These are phyloP conservation scores for Sepioteuthis lessoniana DNA, from an alignment of 2,888 invertebrate species.

Conservation along the genomic window DNA sequence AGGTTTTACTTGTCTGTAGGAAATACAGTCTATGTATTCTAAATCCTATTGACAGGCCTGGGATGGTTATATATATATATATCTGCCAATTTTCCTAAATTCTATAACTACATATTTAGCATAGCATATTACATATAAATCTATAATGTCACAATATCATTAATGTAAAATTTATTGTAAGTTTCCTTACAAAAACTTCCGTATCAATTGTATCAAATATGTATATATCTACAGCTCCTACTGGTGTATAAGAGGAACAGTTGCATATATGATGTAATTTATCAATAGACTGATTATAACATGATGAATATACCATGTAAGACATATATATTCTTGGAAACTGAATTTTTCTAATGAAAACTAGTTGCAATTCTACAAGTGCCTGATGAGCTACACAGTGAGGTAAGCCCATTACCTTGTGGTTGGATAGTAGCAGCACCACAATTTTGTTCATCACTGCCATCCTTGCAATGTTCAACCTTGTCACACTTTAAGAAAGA, in stretches of 20 bases:
- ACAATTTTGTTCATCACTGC: constrained; percentile 40
- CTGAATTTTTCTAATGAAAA: not conserved
- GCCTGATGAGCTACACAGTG: not conserved
- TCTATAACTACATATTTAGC: not conserved
- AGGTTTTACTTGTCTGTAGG: no score
- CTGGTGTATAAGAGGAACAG: not conserved
- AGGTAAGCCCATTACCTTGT: constrained; percentile 36
- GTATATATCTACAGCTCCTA: not conserved
- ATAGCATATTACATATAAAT: not conserved
- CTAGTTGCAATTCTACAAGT: not conserved
- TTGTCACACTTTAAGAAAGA: constrained; percentile 24
- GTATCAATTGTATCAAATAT: no score
- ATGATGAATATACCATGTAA: not conserved
- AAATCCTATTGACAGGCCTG: no score
- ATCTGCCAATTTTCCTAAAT: not conserved
- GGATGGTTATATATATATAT: no score
- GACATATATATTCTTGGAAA: not conserved
- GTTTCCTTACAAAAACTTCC: not conserved
- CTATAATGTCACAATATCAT: not conserved
- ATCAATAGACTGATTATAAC: not conserved
- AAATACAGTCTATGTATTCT: no score
- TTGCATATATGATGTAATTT: not conserved
- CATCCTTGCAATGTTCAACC: constrained; percentile 24
- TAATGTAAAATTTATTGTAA: not conserved
- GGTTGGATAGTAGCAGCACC: not conserved